These are phyloP conservation scores for Tetheella fluctuosa DNA, from an alignment of 2,888 invertebrate genomes.

Conservation along the genomic window DNA sequence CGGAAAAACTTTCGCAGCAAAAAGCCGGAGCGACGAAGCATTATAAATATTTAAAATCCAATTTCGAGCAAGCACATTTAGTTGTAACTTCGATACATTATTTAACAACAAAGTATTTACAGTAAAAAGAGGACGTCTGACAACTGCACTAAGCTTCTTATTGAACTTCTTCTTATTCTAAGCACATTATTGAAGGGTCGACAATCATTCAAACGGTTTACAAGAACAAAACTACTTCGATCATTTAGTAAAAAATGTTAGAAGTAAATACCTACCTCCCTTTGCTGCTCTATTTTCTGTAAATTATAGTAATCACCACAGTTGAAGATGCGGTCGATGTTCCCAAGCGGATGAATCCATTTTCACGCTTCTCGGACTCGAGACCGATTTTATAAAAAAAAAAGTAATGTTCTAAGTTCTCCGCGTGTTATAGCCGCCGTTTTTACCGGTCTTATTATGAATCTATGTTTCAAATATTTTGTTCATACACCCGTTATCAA, in stretches of 20 bases:
- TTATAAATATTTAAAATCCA: conserved; percentile 4
- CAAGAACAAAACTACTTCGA: not conserved
- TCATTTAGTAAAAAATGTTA: too few relatives aligned
- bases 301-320: not conserved
- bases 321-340: not conserved
- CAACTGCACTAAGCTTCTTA: not conserved
- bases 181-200: not conserved
- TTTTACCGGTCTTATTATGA: not conserved
- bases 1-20: not conserved
- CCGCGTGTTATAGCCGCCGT: not conserved
- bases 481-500: not conserved
- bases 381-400: not conserved
- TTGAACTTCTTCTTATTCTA: not conserved
- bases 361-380: not conserved
- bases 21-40: not conserved
- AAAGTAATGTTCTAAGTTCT: not conserved
- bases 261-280: too few relatives aligned
- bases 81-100: not conserved
- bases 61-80: not conserved
- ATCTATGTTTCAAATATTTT: not conserved
- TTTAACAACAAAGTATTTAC: not conserved
- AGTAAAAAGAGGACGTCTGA: not conserved
- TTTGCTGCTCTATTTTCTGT: not conserved
- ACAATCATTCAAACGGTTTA: not conserved
- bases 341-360: conserved; percentile 2